A percentile compares a stretch with the other conserved stretches of the same genome.
phyloP scores from a whole-genome alignment of 92 coral and sea anemone species.

The Zoanthus sociatus region DNA sequence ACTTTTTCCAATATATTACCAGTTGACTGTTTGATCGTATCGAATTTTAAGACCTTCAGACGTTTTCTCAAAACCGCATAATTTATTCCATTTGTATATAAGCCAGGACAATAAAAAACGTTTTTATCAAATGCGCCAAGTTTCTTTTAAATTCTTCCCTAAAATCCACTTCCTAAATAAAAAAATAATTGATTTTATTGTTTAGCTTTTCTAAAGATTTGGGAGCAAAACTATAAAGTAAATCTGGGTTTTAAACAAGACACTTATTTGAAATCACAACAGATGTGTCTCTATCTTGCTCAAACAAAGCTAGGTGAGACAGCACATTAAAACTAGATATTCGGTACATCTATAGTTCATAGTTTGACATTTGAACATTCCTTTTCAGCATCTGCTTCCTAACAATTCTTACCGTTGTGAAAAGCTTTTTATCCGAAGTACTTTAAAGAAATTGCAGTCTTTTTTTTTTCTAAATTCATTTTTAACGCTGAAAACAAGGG shows the following conservation, averaged over 20 bases:
- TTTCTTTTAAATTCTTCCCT: not conserved
- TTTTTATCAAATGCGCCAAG: not conserved
- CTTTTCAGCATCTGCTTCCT: not conserved
- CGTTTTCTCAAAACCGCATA: constrained; percentile 13
- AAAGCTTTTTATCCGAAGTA: not conserved
- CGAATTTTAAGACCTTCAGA: not conserved
- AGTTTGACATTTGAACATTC: not conserved
- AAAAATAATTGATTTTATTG: not conserved
- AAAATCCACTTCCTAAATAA: not conserved
- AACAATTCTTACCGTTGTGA: too few relatives aligned
- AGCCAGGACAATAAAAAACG: not conserved
- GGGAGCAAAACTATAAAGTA: not conserved
- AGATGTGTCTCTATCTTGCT: not conserved
- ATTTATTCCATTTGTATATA: not conserved
- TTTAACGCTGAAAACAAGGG: too few relatives aligned
- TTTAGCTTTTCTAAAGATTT: not conserved
- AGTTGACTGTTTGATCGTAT: constrained; percentile 2
- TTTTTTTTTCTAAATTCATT: too few relatives aligned
- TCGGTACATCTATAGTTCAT: too few relatives aligned
- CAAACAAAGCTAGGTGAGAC: not conserved
- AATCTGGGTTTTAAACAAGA: not conserved
- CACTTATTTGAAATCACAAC: not conserved
- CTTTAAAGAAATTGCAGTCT: not conserved
- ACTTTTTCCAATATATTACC: not conserved
- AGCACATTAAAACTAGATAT: not conserved